Evolutionary conservation across 1,140 invertebrate species (phyloP), one percentile per base, ranked within the genome.

Genomic region (Hestina assimilis): DNA sequence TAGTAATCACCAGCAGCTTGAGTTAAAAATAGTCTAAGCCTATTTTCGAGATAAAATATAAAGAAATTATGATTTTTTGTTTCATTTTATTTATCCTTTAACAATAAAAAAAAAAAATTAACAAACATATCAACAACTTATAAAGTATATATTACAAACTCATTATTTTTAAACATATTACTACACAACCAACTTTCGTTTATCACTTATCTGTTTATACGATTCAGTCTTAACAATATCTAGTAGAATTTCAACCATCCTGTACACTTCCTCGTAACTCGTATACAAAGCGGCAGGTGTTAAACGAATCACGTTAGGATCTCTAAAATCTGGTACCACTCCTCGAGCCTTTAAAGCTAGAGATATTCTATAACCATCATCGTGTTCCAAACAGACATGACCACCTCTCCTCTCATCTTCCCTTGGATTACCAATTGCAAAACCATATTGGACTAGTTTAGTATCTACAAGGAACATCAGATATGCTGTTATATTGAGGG

Each of bases 381-480:
- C 72, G 52, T 87, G 84, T 38, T 77, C 66, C 26, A 83, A 63
- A 19, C 78, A 79, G 0, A 86, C 69, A 45, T 87, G 82, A 0
- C 82, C 81, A 6, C 84, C 84, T 50, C 84, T 69, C 31, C 58
- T 71, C 3, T 42, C 50, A 15, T 87, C 76, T n/a, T 83, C 76
- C 23, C 56, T 66, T 4, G 61, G 43, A 40, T 81, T 83, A 0
- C 75, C 84, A 26, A 87, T 60, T 5, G 50, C 40, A 56, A 85
- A 85, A 0, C 80, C 78, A 19, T 76, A 69, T 4, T 58, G 4
- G 0, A 9, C 2, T 7, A 85, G 35, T 40, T 79, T 79, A 4
- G 21, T 69, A 17, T 87, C 82, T 7, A 81, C 60, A 0, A 87
- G 52, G 51, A 75, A 82, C 73, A 87, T 87, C n/a, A 87, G 52